phyloP scores from a whole-genome alignment of 2,113 vertebrate genomes.

The Lycocorax pyrrhopterus region DNA sequence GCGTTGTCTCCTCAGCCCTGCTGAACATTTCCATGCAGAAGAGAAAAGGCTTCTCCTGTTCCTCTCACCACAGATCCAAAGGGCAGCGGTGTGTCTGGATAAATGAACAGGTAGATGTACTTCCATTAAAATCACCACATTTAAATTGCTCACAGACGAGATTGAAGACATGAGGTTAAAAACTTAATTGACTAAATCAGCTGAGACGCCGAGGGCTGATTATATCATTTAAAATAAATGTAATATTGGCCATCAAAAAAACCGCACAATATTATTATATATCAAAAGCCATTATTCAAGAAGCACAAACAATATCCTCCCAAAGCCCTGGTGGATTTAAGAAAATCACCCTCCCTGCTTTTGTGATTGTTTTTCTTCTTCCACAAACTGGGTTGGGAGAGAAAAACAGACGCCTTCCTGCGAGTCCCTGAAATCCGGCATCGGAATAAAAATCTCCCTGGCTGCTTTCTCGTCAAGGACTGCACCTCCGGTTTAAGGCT shows the following conservation, averaged over 20 bases:
- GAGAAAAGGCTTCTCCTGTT: neutral
- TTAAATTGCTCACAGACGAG: constrained; percentile 59
- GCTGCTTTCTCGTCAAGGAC: neutral
- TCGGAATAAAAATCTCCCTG: neutral
- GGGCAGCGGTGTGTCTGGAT: constrained; percentile 13
- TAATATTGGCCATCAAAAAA: constrained; percentile 53
- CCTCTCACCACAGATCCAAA: neutral
- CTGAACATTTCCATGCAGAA: neutral
- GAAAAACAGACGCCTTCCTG: neutral
- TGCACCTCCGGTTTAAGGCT: neutral
- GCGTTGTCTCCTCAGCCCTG: neutral
- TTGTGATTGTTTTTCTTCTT: constrained; percentile 32
- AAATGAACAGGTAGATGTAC: constrained; percentile 63
- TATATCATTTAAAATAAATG: constrained; percentile 61
- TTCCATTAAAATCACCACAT: constrained; percentile 66
- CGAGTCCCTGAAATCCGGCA: rapidly evolving
- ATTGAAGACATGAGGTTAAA: constrained; percentile 66
- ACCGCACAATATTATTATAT: constrained; percentile 42
- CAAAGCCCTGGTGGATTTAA: neutral
- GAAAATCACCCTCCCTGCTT: neutral
- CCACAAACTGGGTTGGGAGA: neutral
- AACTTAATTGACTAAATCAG: constrained; percentile 72
- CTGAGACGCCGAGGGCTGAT: constrained; percentile 44
- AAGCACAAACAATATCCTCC: constrained; percentile 59
- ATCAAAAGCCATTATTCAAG: constrained; percentile 66